Evolutionary conservation across 2,113 vertebrate species (phyloP), one percentile per base, ranked within the genome.

Genomic region (Austrofundulus limnaeus): DNA sequence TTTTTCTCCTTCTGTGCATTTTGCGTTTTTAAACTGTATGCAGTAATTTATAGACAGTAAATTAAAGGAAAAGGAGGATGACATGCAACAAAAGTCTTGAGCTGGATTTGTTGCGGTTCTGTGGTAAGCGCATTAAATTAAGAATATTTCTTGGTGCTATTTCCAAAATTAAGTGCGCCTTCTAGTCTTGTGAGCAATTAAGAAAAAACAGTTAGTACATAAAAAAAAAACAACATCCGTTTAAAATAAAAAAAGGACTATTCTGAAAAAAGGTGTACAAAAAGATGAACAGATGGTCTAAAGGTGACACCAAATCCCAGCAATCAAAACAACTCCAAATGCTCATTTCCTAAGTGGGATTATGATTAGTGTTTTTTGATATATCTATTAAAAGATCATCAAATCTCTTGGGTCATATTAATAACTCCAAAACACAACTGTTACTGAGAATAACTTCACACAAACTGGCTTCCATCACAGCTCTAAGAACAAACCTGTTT

Each of bases 61-160:
- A 42, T 64, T 52, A 65, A 34, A 24, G 50, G n/a, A 38, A 55
- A 37, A 43, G 11, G 43, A 39, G 59, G 64, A 72, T 59, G 68
- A 78, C 46, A 68, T 39, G 58, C 66, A 61, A 56, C 58, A 20
- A 31, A 52, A 23, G 23, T 39, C 56, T 50, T 14, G 13, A 60
- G 55, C 17, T 1, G 68, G 61, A 79, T 70, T 74, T 4, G 56
- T 66, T 46, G 42, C 24, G 47, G 72, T 43, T 39, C 21, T 2
- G 45, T 56, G 43, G 37, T 58, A 64, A 64, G 70, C 62, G 0
- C 49, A 45, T 68, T 34, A 52, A 45, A 34, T 34, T 16, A 2
- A 25, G 12, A 64, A 46, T 8, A 3, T 3, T 20, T 46, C 49
- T 21, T 1, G 2, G 13, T 21, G 51, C 10, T 34, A 7, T 7